phyloP scores from a whole-genome alignment of 2,888 invertebrate species.

The Chouioia cunea region DNA sequence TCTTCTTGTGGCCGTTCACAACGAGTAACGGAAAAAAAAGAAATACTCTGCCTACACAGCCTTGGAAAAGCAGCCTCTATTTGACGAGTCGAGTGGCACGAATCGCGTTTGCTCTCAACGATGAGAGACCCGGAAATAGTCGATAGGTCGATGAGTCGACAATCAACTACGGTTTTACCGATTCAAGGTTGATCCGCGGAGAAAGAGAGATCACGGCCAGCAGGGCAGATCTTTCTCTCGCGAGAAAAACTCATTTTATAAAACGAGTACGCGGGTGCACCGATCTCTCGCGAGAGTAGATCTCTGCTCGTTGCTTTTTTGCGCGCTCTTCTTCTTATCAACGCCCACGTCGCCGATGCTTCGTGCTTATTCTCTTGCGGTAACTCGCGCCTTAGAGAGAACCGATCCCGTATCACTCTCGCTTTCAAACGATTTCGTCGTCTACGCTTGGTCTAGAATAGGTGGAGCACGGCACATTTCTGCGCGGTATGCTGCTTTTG shows the following conservation, averaged over 20 bases:
- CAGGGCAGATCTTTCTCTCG: constrained; percentile 13
- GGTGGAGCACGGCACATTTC: background rate
- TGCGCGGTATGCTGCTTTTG: too few relatives aligned
- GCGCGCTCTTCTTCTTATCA: too few relatives aligned
- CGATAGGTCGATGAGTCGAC: background rate
- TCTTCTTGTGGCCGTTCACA: too few relatives aligned
- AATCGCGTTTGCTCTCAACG: background rate
- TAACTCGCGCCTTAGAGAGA: constrained; percentile 14
- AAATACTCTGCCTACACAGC: constrained; percentile 1
- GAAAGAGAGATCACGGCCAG: constrained; percentile 30
- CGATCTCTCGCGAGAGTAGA: constrained; percentile 36
- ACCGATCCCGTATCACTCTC: constrained; percentile 27
- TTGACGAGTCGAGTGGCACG: constrained; percentile 7
- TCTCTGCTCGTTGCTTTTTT: background rate
- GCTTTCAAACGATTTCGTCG: constrained; percentile 19
- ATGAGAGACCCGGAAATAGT: constrained; percentile 8
- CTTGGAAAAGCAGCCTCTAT: constrained; percentile 11
- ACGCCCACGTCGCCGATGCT: too few relatives aligned
- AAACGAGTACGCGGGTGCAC: constrained; percentile 24
- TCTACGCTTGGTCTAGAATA: background rate
- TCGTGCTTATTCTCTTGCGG: constrained; percentile 14
- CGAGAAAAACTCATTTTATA: constrained; percentile 31
- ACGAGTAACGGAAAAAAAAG: too few relatives aligned
- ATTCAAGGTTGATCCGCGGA: constrained; percentile 16
- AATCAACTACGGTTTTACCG: constrained; percentile 20